Percentiles rank a stretch among this genome's conserved stretches.
Conservation (phyloP, 2,113 vertebrate species). For the Uria aalge region DNA sequence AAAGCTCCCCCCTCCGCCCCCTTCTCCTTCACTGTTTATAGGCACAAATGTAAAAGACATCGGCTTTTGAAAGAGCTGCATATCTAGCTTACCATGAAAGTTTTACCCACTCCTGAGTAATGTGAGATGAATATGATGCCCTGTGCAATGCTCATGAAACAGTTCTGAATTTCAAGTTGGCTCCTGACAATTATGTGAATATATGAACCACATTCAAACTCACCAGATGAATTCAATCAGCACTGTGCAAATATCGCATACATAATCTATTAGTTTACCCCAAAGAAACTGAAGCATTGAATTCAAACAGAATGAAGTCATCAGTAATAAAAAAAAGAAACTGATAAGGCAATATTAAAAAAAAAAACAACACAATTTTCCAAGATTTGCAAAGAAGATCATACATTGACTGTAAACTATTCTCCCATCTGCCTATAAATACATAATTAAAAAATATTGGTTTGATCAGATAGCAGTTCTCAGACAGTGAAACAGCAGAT, state of each 20-base stretch:
- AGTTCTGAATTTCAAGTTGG: slow-evolving; percentile 74
- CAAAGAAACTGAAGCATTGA: slow-evolving; percentile 78
- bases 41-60: not conserved
- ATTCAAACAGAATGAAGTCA: slow-evolving; percentile 84
- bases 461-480: slow-evolving; percentile 75
- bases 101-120: slow-evolving; percentile 24
- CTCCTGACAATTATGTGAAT: slow-evolving; percentile 73
- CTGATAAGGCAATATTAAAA: slow-evolving; percentile 76
- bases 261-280: slow-evolving; percentile 85
- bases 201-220: slow-evolving; percentile 72
- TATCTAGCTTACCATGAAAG: not conserved
- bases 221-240: slow-evolving; percentile 84
- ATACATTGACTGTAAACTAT: slow-evolving; percentile 71
- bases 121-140: slow-evolving; percentile 53
- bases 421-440: slow-evolving; percentile 73
- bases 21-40: not conserved
- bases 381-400: slow-evolving; percentile 67
- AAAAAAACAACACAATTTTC: slow-evolving; percentile 65
- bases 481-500: slow-evolving; percentile 54
- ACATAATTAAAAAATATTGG: slow-evolving; percentile 76
- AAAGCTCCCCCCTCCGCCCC: not conserved
- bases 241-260: slow-evolving; percentile 78
- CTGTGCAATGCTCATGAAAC: slow-evolving; percentile 52
- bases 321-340: slow-evolving; percentile 76
- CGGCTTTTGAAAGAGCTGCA: slow-evolving; percentile 8